Conservation (phyloP, 2,888 invertebrate genomes). For the Chironomus tentans region DNA sequence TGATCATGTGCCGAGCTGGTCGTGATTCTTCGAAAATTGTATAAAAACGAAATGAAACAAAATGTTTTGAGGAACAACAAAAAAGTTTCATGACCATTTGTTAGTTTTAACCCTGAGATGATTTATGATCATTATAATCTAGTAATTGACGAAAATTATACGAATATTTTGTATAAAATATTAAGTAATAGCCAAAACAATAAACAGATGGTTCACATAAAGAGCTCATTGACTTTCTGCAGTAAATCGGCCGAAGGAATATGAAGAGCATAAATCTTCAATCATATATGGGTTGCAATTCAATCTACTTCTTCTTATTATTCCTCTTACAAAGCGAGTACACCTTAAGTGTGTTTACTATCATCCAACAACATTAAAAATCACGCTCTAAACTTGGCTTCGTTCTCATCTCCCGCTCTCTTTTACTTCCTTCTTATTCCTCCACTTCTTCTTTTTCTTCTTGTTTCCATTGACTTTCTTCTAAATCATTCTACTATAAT, state of each 20-base stretch:
- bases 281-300: conserved; percentile 22
- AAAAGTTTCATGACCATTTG: too few relatives aligned
- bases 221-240: conserved; percentile 5
- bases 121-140: conserved; percentile 4
- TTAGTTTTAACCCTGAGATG: neutral
- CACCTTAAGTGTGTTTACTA: conserved; percentile 4
- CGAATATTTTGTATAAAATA: neutral
- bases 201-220: conserved; percentile 14
- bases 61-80: neutral
- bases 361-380: neutral
- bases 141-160: neutral
- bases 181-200: conserved; percentile 7
- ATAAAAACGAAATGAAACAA: neutral
- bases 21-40: too few relatives aligned
- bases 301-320: neutral
- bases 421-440: neutral
- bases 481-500: neutral
- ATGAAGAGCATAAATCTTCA: conserved; percentile 13
- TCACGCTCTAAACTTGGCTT: neutral
- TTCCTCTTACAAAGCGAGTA: neutral
- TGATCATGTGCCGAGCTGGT: neutral
- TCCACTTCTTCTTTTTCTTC: neutral
- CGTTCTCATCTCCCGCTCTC: neutral
- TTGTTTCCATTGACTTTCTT: neutral
- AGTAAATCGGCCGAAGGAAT: neutral